phyloP scores from a whole-genome alignment of 2,113 vertebrate species.

The Gavia stellata region DNA sequence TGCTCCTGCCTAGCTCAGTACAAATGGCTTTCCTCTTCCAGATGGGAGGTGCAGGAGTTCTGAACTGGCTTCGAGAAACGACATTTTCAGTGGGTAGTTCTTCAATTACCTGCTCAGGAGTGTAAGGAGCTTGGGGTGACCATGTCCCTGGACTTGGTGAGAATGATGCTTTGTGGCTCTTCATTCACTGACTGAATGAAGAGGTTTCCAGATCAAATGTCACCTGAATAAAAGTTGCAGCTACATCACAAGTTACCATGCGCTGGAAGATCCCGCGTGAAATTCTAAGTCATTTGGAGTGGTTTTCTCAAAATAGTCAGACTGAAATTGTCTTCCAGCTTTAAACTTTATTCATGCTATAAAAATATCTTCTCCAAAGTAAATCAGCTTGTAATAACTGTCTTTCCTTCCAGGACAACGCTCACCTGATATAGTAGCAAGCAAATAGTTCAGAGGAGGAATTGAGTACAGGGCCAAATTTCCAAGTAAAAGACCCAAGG shows the following conservation, averaged over 20 bases:
- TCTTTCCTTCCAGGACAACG: not conserved
- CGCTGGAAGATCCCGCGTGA: not conserved
- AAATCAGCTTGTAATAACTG: not conserved
- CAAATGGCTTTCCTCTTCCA: not conserved
- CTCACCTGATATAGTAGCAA: not conserved
- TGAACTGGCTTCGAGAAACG: not conserved
- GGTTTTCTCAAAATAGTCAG: not conserved
- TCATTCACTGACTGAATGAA: not conserved
- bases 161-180: not conserved
- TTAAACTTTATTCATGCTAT: not conserved
- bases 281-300: not conserved
- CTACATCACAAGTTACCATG: not conserved
- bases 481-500: not conserved
- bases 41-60: not conserved
- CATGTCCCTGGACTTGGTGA: not conserved
- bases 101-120: not conserved
- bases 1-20: not conserved
- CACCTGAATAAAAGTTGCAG: not conserved
- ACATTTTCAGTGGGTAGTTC: not conserved
- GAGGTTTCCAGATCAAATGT: not conserved
- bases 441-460: not conserved
- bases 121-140: not conserved
- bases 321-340: not conserved
- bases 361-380: not conserved
- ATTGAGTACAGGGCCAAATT: not conserved